Percentiles rank a stretch among this genome's conserved stretches.
phyloP scores from a whole-genome alignment of 1,140 invertebrate species.

The Physella acuta region DNA sequence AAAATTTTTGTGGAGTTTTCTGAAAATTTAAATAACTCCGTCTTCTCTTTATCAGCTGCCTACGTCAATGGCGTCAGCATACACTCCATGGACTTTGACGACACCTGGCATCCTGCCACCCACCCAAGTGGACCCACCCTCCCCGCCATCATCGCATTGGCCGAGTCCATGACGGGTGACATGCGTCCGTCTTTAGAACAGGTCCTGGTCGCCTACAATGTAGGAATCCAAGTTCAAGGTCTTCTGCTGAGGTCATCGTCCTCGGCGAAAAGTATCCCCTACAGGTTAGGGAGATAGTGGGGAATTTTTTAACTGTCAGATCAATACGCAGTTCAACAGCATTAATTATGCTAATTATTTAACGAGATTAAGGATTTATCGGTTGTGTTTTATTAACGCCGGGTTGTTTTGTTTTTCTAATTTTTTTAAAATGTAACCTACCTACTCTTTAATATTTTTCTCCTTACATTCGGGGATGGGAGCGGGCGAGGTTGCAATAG shows the following conservation, averaged over 20 bases:
- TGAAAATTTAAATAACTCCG: background rate
- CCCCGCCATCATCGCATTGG: conserved; percentile 43
- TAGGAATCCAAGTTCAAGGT: conserved; percentile 47
- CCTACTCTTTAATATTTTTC: no score
- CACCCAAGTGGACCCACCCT: conserved; percentile 48
- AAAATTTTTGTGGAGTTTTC: background rate
- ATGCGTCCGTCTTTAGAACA: conserved; percentile 32
- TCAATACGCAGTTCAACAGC: no score
- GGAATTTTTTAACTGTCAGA: no score
- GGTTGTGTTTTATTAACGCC: no score
- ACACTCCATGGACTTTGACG: conserved; percentile 52
- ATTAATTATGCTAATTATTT: no score
- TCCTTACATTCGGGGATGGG: no score
- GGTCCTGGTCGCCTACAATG: conserved; percentile 46
- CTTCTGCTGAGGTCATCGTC: conserved; percentile 39
- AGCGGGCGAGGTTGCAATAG: no score
- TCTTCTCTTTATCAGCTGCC: conserved; percentile 28
- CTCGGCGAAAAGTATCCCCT: conserved; percentile 40
- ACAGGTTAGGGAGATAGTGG: no score
- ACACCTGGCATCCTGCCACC: conserved; percentile 50
- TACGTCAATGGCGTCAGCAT: conserved; percentile 45
- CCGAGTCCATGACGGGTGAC: conserved; percentile 33
- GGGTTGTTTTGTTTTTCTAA: no score
- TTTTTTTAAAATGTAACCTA: no score
- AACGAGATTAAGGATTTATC: no score